Evolutionary conservation across 1,140 invertebrate species (phyloP).

Genomic region (Telenomus remus): DNA sequence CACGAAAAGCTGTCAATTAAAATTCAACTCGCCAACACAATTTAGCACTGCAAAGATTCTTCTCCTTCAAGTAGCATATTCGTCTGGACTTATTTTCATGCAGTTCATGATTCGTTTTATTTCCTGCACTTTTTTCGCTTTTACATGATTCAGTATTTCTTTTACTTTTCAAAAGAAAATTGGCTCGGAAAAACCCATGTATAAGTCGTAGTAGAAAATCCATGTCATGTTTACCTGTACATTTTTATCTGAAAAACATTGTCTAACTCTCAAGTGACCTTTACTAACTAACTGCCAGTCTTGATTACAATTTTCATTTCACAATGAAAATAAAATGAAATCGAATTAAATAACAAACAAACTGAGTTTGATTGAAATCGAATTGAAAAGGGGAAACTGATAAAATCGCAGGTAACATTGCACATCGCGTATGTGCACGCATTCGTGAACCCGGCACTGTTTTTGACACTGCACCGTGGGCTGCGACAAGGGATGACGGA

Average conservation of each 20-base stretch:
- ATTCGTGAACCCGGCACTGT: slow-evolving; percentile 88
- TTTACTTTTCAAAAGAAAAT: neutral
- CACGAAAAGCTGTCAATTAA: no score
- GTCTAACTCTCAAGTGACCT: neutral
- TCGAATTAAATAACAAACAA: no score
- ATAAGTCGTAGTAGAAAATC: no score
- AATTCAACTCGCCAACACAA: neutral
- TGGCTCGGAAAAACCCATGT: neutral
- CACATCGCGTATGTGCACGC: slow-evolving; percentile 92
- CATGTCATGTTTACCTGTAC: no score
- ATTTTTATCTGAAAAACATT: no score
- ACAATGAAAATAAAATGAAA: no score
- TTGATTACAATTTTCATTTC: no score
- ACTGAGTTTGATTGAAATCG: no score
- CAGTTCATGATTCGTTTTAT: neutral
- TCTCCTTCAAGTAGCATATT: neutral
- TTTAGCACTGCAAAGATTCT: neutral
- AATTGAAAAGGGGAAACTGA: no score
- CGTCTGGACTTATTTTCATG: slow-evolving; percentile 1
- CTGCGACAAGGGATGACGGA: slow-evolving; percentile 82
- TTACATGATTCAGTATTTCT: neutral
- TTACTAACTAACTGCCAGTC: no score
- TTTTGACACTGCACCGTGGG: slow-evolving; percentile 85
- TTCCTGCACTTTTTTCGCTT: neutral
- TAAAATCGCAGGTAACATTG: slow-evolving; percentile 82